Evolutionary conservation across 1,140 invertebrate species (phyloP).

Genomic region (Prorops nasuta): DNA sequence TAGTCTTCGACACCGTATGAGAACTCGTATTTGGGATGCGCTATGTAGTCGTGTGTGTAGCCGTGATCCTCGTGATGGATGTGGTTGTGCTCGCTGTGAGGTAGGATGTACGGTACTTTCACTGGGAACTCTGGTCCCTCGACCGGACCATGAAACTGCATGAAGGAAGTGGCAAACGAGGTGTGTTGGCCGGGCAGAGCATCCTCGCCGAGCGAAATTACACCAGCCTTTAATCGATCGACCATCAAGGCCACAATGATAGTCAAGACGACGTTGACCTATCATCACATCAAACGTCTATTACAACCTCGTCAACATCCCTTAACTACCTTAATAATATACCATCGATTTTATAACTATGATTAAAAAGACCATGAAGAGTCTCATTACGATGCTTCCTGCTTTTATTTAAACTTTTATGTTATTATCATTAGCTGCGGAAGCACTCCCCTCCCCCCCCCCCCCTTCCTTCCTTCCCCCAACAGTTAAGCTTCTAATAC

Average conservation of each 20-base stretch:
- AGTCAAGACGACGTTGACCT: constrained; percentile 21
- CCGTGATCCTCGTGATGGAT: constrained; percentile 22
- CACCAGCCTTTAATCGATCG: constrained; percentile 19
- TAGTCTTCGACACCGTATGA: constrained; percentile 70
- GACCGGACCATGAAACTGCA: constrained; percentile 44
- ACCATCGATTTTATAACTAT: too few species aligned
- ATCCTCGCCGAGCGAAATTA: constrained; percentile 28
- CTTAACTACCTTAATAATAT: too few species aligned
- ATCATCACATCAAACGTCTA: constrained; percentile 15
- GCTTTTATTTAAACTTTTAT: too few species aligned
- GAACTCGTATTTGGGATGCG: constrained; percentile 66
- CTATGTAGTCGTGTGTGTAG: constrained; percentile 40
- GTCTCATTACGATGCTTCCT: too few species aligned
- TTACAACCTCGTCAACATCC: too few species aligned
- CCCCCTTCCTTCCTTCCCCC: too few species aligned
- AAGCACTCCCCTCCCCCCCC: too few species aligned
- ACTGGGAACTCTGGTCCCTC: constrained; percentile 41
- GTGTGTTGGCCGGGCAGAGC: constrained; percentile 25
- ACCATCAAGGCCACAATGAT: constrained; percentile 19
- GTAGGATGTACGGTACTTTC: constrained; percentile 39
- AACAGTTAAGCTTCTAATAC: too few species aligned
- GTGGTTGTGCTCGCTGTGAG: constrained; percentile 27
- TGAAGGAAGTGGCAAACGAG: constrained; percentile 42
- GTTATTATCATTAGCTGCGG: too few species aligned
- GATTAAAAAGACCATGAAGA: too few species aligned